phyloP scores from a whole-genome alignment of 2,797 vertebrate species.

The Emys orbicularis region DNA sequence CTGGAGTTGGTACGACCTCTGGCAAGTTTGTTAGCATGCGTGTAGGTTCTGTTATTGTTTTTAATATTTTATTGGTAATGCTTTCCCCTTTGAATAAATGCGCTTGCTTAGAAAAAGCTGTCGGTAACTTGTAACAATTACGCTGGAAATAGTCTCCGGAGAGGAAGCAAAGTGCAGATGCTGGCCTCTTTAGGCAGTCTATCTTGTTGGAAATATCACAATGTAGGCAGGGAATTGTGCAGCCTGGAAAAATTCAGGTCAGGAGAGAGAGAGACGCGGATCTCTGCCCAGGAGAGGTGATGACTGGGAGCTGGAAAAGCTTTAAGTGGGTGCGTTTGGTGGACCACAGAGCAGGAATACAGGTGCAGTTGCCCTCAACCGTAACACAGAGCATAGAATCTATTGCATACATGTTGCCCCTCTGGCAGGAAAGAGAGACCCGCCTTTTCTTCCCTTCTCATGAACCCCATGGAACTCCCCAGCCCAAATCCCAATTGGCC shows the following conservation, averaged over 20 bases:
- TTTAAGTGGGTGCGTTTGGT: neutral
- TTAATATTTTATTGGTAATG: neutral
- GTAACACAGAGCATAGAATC: neutral
- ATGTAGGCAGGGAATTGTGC: neutral
- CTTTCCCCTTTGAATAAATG: neutral
- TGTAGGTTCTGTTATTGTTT: neutral
- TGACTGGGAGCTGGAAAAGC: too few species aligned
- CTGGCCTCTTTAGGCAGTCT: neutral
- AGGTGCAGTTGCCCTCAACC: neutral
- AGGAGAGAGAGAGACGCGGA: neutral
- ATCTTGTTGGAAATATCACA: neutral
- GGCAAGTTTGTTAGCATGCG: neutral
- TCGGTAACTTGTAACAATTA: neutral
- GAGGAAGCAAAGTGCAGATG: neutral
- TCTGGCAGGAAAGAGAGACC: neutral
- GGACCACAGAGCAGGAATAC: neutral
- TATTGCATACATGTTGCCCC: neutral
- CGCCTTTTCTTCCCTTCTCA: neutral
- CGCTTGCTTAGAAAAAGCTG: neutral
- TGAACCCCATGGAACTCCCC: neutral
- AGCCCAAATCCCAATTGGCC: neutral
- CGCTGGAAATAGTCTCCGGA: neutral
- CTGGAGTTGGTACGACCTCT: neutral
- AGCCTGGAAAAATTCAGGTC: neutral
- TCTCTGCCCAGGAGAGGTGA: neutral